phyloP scores from a whole-genome alignment of 2,888 invertebrate species.

The Lottia gigantea region DNA sequence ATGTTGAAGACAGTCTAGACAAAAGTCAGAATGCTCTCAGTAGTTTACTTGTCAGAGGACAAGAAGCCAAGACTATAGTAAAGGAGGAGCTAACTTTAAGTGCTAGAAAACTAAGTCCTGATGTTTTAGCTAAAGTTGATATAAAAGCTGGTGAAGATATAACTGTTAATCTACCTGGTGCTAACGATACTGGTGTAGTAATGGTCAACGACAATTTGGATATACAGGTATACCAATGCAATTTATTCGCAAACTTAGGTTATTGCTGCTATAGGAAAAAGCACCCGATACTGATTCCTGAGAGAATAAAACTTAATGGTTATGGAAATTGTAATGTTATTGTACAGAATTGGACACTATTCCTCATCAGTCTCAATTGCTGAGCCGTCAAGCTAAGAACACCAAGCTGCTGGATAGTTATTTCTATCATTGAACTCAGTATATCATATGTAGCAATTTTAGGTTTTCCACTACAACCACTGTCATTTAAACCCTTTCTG shows the following conservation, averaged over 20 bases:
- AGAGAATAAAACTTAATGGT: no score
- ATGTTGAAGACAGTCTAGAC: slow-evolving; percentile 1
- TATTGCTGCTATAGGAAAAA: no score
- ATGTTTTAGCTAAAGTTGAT: background rate
- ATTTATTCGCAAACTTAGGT: background rate
- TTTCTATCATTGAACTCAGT: no score
- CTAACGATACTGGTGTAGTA: background rate
- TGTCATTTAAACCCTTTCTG: no score
- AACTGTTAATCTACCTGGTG: slow-evolving; percentile 6
- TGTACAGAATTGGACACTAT: no score
- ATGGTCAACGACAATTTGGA: slow-evolving; percentile 7
- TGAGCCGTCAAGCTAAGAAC: no score
- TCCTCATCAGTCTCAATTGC: no score
- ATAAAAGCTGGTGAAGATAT: background rate
- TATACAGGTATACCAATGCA: background rate
- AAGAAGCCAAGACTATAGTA: slow-evolving; percentile 1
- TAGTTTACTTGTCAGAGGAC: slow-evolving; percentile 5
- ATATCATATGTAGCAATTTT: no score
- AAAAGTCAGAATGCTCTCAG: background rate
- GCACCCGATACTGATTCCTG: no score
- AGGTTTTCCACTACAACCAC: no score
- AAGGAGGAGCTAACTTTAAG: background rate
- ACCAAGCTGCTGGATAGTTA: no score
- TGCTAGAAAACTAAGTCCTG: slow-evolving; percentile 7
- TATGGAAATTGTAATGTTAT: no score